phyloP scores from a whole-genome alignment of 2,797 vertebrate genomes.

The Orientallactaga sibirica region DNA sequence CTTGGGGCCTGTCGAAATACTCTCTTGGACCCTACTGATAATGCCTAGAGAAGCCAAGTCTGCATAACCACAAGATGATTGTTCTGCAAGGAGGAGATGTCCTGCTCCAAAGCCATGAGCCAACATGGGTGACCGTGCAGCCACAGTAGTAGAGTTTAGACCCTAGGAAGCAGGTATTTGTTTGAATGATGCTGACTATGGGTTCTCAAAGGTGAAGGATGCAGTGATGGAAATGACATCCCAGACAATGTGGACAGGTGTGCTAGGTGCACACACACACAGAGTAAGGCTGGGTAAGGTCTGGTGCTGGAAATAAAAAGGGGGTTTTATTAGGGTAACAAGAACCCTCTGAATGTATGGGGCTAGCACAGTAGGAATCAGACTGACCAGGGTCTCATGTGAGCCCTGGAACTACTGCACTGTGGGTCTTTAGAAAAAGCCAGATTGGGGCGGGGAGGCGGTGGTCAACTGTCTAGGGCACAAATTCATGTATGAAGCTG shows the following conservation, averaged over 20 bases:
- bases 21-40: neutral
- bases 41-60: neutral
- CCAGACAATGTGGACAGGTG: neutral
- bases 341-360: neutral
- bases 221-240: neutral
- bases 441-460: neutral
- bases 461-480: slow-evolving; percentile 49
- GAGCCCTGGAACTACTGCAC: neutral
- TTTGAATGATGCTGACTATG: neutral
- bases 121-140: no score
- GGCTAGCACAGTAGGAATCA: neutral
- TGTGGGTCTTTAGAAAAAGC: neutral
- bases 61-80: neutral
- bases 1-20: neutral
- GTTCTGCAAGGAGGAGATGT: neutral
- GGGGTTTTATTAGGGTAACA: fast-evolving
- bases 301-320: neutral
- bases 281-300: neutral
- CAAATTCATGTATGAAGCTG: neutral
- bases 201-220: slow-evolving; percentile 12
- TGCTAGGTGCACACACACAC: neutral
- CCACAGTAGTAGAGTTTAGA: neutral
- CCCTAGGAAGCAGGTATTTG: neutral
- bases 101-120: neutral
- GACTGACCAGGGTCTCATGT: neutral